These are phyloP conservation scores for Alosa alosa DNA, from an alignment of 2,113 vertebrate genomes.

Conservation along the genomic window DNA sequence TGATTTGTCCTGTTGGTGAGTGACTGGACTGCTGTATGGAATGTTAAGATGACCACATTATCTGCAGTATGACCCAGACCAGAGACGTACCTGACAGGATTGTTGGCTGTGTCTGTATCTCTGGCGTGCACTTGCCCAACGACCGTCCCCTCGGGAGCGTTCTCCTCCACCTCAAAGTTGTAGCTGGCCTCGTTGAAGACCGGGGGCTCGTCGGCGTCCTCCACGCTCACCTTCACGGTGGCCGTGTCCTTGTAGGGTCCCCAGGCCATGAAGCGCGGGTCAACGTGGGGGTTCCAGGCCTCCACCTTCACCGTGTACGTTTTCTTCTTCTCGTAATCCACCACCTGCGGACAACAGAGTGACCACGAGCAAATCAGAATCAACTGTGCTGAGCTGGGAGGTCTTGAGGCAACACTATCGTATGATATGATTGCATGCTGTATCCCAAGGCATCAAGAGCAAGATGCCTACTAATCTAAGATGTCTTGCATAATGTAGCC, in stretches of 20 bases:
- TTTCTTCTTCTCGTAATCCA: conserved; percentile 93
- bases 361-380: background rate
- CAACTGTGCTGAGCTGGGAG: background rate
- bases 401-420: background rate
- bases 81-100: conserved; percentile 80
- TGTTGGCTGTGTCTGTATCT: conserved; percentile 91
- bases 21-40: too few species aligned
- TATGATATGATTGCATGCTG: background rate
- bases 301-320: conserved; percentile 90
- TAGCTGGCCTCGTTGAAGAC: conserved; percentile 84
- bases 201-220: conserved; percentile 93
- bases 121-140: conserved; percentile 95
- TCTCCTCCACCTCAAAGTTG: conserved; percentile 91
- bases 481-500: background rate
- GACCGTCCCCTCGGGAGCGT: conserved; percentile 81
- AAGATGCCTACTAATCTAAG: background rate
- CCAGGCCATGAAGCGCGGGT: conserved; percentile 87
- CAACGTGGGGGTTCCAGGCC: conserved; percentile 87
- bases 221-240: conserved; percentile 88
- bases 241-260: conserved; percentile 97
- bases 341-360: conserved; percentile 66
- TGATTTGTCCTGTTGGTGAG: too few species aligned
- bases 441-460: background rate
- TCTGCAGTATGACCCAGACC: background rate
- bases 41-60: background rate